phyloP scores from a whole-genome alignment of 2,888 invertebrate species.

The Leucozona laternaria region DNA sequence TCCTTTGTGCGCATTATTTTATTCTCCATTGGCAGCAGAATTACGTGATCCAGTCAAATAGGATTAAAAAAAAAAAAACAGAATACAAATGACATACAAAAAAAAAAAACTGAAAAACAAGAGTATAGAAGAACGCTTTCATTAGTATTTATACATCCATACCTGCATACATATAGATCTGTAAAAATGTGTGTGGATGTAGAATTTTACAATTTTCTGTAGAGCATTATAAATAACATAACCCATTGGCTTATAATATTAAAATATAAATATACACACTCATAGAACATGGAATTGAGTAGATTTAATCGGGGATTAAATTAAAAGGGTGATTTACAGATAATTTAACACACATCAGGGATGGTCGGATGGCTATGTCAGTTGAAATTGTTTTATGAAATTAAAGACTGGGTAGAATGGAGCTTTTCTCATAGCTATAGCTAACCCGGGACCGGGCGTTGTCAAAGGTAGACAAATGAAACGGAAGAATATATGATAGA shows the following conservation, averaged over 20 bases:
- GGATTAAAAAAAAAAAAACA: slow-evolving; percentile 57
- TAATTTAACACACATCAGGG: slow-evolving; percentile 10
- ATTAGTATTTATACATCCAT: not conserved
- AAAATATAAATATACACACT: not conserved
- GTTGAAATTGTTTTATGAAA: not conserved
- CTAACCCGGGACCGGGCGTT: not conserved
- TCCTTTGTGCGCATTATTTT: slow-evolving; percentile 72
- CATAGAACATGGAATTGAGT: not conserved
- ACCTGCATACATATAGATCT: not conserved
- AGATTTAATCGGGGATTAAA: slow-evolving; percentile 37
- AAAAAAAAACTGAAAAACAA: not conserved
- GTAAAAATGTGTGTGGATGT: not conserved
- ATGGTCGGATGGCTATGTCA: not conserved
- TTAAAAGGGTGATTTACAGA: slow-evolving; percentile 28
- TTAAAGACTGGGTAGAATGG: not conserved
- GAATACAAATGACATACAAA: not conserved
- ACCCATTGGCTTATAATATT: slow-evolving; percentile 34
- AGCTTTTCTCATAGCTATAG: not conserved
- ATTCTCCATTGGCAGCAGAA: slow-evolving; percentile 56
- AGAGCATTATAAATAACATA: slow-evolving; percentile 19
- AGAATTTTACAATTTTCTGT: slow-evolving; percentile 3
- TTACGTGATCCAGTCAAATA: slow-evolving; percentile 68
- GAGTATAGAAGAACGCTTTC: slow-evolving; percentile 5
- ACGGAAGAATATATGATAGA: no score
- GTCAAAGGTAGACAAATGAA: not conserved